Evolutionary conservation across 2,888 invertebrate species (phyloP), one percentile per base, ranked within the genome.

Genomic region (Synergus gifuensis): DNA sequence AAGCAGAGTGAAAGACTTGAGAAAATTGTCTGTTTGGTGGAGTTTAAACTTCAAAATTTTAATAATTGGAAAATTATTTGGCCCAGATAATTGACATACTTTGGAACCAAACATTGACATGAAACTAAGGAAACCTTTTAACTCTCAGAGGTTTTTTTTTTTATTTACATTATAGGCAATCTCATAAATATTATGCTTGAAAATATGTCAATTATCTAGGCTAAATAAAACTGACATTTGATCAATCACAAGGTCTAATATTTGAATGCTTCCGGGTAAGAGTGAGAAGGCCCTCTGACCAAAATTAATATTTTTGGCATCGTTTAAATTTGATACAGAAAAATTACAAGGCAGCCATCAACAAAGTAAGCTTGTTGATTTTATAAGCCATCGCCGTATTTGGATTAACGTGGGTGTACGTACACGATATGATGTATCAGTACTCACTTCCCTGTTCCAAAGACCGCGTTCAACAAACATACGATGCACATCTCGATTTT

Each of bases 321-420:
- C 60, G 5, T 28, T 28, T 60, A 12, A 28, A 60, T 28, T 60
- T 60, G 18, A n/a, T 60, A 14, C 5, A 44, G n/a, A 36, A 73
- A 73, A 12, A 22, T 54, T 54, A 28, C 28, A 16, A 49, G 49
- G 9, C 36, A 2, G 69, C 9, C 49, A 73, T 9, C 36, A 73
- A 73, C 46, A 54, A 73, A 73, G 28, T 73, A 73, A 54, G 22
- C 28, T 69, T 69, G 69, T 69, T 69, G 69, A 73, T 73, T 16
- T 73, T 49, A 49, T 36, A 49, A 49, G 18, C 69, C 69, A 73
- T 49, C 54, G 69, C 16, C 49, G 11, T 36, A 16, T 49, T 73
- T 49, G 69, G 36, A 73, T 73, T 49, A 73, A 73, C 69, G 69
- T 73, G 69, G 69, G 69, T 73, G 69, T 73, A 46, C 28, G 69